Base-by-base conservation (phyloP, 2,113 vertebrate genomes). In the Picathartes gymnocephalus region DNA sequence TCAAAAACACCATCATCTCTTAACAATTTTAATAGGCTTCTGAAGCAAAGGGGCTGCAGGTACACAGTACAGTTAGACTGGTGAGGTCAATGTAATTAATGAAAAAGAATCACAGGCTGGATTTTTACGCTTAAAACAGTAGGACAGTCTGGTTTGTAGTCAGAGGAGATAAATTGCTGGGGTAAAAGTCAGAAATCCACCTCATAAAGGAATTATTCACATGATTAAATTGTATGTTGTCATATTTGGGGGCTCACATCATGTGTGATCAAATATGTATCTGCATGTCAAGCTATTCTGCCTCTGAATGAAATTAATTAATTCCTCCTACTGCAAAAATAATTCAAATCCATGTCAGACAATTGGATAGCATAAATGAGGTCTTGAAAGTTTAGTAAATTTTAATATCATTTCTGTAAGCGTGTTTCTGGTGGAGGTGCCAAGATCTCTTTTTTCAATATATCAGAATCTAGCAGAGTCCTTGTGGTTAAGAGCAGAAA, bases 271-370 rank as follows among this genome's bases (percentile, higher is more conserved):
- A 84, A 89, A 56, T 92, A 56, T n/a, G 7, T 84, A 89, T 58
- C 72, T 84, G 12, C 30, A 35, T 81, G 56, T 91, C 70, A 84
- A 89, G 7, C 8, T 81, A 28, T 86, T 92, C 60, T 94, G 42
- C 56, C 35, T 89, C 21, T 87, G 56, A 87, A n/a, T 39, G 19
- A 35, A 90, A 88, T 88, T 50, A 93, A 88, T 88, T 82, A 61
- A 84, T 90, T 94, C 70, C 70, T 92, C 65, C 86, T 85, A 68
- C 74, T 66, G 48, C 24, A 82, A 84, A 86, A 90, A 78, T 44
- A 95, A 89, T 77, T 86, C 24, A 92, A 82, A 89, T 53, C 51
- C 21, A 14, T 89, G 73, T 93, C 81, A 91, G 81, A 87, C 48
- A 89, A 66, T 19, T 70, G 73, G 84, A 23, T 47, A 87, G 31